Percentiles rank a stretch among this genome's conserved stretches.
Conservation (phyloP, 2,888 invertebrate genomes). For the Drosophila pegasa region DNA sequence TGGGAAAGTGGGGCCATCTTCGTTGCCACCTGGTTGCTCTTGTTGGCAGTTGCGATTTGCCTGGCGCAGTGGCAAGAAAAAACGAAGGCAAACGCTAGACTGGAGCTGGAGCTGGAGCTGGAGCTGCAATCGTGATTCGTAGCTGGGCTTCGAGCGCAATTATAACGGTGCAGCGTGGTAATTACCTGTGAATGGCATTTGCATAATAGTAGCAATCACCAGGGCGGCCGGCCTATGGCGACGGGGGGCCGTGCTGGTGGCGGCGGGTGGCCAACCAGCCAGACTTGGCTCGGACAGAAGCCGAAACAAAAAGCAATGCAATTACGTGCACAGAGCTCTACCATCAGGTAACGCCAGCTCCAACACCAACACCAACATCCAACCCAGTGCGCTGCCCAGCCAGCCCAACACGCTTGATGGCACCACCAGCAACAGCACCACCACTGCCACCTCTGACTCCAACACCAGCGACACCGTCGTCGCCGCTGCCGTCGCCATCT, state of each 20-base stretch:
- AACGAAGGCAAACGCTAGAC: constrained; percentile 18
- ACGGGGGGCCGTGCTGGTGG: constrained; percentile 1
- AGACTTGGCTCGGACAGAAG: constrained; percentile 40
- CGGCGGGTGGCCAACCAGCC: constrained; percentile 39
- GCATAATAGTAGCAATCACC: constrained; percentile 75
- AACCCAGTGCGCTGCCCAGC: constrained; percentile 55
- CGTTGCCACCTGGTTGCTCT: constrained; percentile 48
- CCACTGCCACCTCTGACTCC: constrained; percentile 7
- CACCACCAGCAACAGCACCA: constrained; percentile 50
- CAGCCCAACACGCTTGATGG: constrained; percentile 75
- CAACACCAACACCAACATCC: constrained; percentile 36
- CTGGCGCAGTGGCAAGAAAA: constrained; percentile 22
- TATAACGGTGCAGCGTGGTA: constrained; percentile 83
- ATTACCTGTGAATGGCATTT: constrained; percentile 82
- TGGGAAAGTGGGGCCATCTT: constrained; percentile 62
- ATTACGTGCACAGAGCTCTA: constrained; percentile 56
- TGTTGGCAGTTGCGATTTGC: constrained; percentile 72
- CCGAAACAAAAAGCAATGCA: constrained; percentile 52
- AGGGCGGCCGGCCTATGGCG: constrained; percentile 32
- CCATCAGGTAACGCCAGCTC: constrained; percentile 40
- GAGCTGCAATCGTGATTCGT: constrained; percentile 79
- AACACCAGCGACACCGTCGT: constrained; percentile 25
- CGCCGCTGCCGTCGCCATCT: not conserved
- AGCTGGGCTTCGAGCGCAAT: constrained; percentile 82
- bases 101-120: constrained; percentile 28